phyloP scores from a whole-genome alignment of 2,888 invertebrate genomes.

The Myopa tessellatipennis region DNA sequence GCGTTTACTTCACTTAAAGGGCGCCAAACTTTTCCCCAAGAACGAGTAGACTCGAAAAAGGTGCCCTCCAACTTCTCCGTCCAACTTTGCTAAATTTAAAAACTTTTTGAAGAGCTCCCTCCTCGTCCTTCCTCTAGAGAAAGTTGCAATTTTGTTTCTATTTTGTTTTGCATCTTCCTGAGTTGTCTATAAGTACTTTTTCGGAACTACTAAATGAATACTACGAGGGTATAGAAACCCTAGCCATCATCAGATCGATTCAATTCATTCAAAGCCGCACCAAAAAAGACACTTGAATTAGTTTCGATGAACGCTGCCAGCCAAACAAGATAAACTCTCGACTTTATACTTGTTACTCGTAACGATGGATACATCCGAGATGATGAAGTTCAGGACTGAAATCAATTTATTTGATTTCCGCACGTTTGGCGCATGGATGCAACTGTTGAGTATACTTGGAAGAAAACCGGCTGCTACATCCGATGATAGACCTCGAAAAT shows the following conservation, averaged over 20 bases:
- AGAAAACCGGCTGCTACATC: background rate
- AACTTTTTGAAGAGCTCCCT: too few species aligned
- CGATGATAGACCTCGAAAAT: background rate
- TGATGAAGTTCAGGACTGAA: conserved; percentile 63
- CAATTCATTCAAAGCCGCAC: background rate
- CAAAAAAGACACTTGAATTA: background rate
- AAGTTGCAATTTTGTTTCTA: too few species aligned
- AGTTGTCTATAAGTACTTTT: too few species aligned
- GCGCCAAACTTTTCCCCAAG: too few species aligned
- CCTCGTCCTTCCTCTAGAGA: too few species aligned
- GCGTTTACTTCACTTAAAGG: too few species aligned
- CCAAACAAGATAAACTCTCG: background rate
- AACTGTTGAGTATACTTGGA: background rate
- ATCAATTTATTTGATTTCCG: conserved; percentile 68
- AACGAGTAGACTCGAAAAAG: too few species aligned
- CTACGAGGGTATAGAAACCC: too few species aligned
- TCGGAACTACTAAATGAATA: too few species aligned
- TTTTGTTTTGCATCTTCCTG: too few species aligned
- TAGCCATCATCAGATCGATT: background rate
- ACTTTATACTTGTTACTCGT: background rate
- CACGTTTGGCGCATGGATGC: conserved; percentile 59
- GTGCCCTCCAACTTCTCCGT: too few species aligned
- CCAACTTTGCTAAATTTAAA: too few species aligned
- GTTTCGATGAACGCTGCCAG: background rate
- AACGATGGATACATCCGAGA: conserved; percentile 39